Evolutionary conservation across 2,888 invertebrate species (phyloP).

Genomic region (Seira ritae): DNA sequence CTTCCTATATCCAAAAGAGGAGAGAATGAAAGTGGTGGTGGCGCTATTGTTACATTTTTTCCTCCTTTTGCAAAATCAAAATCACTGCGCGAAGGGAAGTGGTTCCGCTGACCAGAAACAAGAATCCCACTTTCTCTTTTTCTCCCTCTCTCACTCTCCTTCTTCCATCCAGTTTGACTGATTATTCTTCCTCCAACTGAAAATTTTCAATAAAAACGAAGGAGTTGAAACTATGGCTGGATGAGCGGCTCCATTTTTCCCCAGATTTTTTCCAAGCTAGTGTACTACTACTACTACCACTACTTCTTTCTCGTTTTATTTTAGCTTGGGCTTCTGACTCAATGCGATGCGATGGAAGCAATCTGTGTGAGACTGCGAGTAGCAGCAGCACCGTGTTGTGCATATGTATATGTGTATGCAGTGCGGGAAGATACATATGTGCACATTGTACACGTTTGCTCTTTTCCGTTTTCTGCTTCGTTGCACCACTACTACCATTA

Average conservation of each 20-base stretch:
- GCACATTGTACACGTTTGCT: conserved; percentile 14
- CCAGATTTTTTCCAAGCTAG: too few species aligned
- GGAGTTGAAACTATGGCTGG: too few species aligned
- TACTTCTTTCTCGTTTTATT: too few species aligned
- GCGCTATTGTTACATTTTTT: too few species aligned
- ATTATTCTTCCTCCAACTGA: background rate
- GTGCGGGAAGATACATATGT: background rate
- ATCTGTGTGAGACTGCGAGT: too few species aligned
- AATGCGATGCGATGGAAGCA: too few species aligned
- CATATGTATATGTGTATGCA: background rate
- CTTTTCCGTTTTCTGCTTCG: conserved; percentile 42
- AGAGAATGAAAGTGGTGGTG: too few species aligned
- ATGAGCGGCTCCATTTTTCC: too few species aligned
- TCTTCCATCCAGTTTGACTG: background rate
- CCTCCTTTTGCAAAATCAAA: background rate
- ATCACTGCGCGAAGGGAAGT: background rate
- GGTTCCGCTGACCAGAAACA: background rate
- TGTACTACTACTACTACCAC: too few species aligned
- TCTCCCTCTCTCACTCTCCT: background rate
- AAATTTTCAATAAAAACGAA: conserved; percentile 5
- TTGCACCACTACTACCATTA: conserved; percentile 35
- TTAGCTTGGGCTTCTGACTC: too few species aligned
- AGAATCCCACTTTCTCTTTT: background rate
- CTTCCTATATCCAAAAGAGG: too few species aligned
- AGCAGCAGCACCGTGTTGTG: too few species aligned